Percentiles rank a stretch among this genome's conserved stretches.
Evolutionary conservation across 2,113 vertebrate genomes (phyloP).

Genomic region (Semicossyphus pulcher): DNA sequence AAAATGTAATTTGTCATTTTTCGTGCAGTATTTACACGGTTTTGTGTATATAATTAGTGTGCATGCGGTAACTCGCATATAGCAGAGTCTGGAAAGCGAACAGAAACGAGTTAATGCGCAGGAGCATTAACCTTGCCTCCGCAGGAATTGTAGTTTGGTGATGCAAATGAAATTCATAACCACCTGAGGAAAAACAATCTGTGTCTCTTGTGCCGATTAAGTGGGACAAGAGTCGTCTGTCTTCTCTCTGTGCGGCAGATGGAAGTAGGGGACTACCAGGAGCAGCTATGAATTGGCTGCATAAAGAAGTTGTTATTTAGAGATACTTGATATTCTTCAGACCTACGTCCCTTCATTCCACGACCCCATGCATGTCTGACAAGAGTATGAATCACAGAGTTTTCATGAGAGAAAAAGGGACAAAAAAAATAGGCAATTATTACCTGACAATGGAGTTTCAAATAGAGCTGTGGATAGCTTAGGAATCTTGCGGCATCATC

Average conservation of each 20-base stretch:
- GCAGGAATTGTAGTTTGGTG: constrained; percentile 51
- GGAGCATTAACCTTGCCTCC: constrained; percentile 64
- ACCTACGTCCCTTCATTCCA: not conserved
- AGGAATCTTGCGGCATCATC: not conserved
- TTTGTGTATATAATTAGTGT: constrained; percentile 20
- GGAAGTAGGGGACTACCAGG: constrained; percentile 44
- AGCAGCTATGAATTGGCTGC: constrained; percentile 30
- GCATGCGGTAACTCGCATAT: constrained; percentile 5
- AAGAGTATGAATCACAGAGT: not conserved
- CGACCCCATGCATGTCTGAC: not conserved
- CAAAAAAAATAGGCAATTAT: not conserved
- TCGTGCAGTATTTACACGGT: not conserved
- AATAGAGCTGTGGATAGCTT: not conserved
- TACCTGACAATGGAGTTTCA: not conserved
- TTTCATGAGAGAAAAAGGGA: not conserved
- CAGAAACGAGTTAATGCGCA: constrained; percentile 53
- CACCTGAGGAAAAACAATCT: constrained; percentile 78
- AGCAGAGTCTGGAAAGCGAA: constrained; percentile 13
- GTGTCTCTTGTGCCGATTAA: constrained; percentile 72
- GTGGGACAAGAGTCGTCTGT: constrained; percentile 68
- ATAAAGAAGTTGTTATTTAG: constrained; percentile 13
- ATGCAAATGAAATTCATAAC: constrained; percentile 78
- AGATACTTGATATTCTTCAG: not conserved
- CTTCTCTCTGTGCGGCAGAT: constrained; percentile 67
- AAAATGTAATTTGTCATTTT: constrained; percentile 3